phyloP scores from a whole-genome alignment of 2,888 invertebrate species.

The Rhimphoctona megacephalus region DNA sequence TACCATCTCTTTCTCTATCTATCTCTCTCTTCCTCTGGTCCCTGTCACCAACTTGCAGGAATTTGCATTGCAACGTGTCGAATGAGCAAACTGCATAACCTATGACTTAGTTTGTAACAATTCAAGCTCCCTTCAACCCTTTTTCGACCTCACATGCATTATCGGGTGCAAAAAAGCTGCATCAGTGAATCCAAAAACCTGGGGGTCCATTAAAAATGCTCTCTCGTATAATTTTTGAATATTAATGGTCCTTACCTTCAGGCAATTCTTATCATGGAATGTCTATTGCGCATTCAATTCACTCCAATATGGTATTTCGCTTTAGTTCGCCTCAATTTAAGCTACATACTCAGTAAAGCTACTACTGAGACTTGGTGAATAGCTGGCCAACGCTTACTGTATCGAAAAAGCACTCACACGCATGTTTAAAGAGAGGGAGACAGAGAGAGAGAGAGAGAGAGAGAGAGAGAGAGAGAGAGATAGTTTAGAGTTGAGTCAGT shows the following conservation, averaged over 20 bases:
- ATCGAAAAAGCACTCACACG: neutral
- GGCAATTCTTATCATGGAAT: neutral
- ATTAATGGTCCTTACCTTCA: neutral
- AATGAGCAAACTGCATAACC: conserved; percentile 65
- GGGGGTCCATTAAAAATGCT: neutral
- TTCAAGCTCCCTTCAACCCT: neutral
- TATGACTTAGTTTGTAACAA: neutral
- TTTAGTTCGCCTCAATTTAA: neutral
- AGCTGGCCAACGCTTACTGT: conserved; percentile 8
- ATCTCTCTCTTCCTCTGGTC: neutral
- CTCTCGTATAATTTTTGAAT: neutral
- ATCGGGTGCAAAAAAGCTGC: neutral
- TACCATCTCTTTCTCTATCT: conserved; percentile 21
- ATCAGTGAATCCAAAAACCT: neutral
- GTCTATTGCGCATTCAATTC: neutral
- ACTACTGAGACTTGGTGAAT: conserved; percentile 12
- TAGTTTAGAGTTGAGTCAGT: conserved; percentile 32
- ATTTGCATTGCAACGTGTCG: conserved; percentile 81
- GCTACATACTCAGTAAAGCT: neutral
- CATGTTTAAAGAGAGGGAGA: neutral
- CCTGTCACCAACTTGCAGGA: conserved; percentile 69
- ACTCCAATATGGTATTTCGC: neutral
- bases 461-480: neutral
- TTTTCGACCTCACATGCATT: neutral
- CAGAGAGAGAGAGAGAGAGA: neutral